Conservation (phyloP, 2,888 invertebrate species). For the Tyria jacobaeae region DNA sequence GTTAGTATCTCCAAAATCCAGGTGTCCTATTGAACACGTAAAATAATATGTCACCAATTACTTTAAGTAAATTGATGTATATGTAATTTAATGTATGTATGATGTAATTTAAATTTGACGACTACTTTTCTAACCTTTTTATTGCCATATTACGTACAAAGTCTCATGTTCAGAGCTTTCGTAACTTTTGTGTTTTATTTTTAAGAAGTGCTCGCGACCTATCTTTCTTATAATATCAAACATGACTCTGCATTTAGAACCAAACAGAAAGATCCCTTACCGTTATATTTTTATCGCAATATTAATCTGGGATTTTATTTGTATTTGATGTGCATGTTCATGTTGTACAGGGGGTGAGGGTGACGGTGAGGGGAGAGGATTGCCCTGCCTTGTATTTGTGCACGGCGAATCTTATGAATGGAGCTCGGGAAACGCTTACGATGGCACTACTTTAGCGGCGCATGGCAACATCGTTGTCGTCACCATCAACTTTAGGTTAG, state of each 20-base stretch:
- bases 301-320: constrained; percentile 27
- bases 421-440: constrained; percentile 99
- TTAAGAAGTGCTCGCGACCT: neutral
- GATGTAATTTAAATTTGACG: constrained; percentile 3
- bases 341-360: constrained; percentile 64
- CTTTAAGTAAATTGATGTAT: too few species aligned
- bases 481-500: constrained; percentile 96
- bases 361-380: constrained; percentile 82
- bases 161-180: neutral
- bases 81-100: too few species aligned
- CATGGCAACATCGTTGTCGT: constrained; percentile 96
- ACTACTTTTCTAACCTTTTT: neutral
- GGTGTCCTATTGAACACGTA: too few species aligned
- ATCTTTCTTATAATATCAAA: constrained; percentile 12
- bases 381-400: constrained; percentile 95
- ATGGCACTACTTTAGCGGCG: constrained; percentile 97
- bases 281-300: constrained; percentile 15
- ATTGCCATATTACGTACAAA: neutral
- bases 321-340: constrained; percentile 13
- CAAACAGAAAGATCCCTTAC: constrained; percentile 6
- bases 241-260: constrained; percentile 21
- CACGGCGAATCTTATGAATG: constrained; percentile 98
- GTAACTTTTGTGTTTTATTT: constrained; percentile 11
- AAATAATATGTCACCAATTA: too few species aligned
- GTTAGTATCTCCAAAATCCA: too few species aligned